These are phyloP conservation scores for Nyctibius bracteatus DNA, from an alignment of 2,113 vertebrate genomes.

Conservation along the genomic window DNA sequence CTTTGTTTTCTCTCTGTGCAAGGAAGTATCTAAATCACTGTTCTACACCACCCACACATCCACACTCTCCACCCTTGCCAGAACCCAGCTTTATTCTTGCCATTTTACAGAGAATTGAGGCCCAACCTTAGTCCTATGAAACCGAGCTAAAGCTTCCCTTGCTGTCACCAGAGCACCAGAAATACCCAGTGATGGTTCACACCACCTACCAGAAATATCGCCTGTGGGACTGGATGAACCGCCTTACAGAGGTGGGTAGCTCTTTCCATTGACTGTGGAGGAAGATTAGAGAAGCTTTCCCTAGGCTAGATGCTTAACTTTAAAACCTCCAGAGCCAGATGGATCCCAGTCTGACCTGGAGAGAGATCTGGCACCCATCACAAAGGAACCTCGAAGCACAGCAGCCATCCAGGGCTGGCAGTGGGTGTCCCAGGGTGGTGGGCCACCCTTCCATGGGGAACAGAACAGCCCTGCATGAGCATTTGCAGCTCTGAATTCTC, in stretches of 20 bases:
- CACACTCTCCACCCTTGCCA: neutral
- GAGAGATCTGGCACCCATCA: neutral
- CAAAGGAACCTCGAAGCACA: neutral
- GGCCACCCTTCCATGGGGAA: neutral
- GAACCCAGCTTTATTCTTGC: neutral
- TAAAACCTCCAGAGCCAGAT: neutral
- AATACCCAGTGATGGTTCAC: neutral
- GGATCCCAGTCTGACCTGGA: neutral
- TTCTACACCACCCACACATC: neutral
- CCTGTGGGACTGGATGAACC: neutral
- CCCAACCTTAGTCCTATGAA: neutral
- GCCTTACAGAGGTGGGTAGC: neutral
- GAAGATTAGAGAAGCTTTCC: neutral
- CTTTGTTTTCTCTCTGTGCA: neutral
- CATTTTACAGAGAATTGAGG: neutral
- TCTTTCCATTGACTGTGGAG: neutral
- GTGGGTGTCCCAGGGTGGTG: neutral
- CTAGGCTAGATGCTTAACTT: neutral
- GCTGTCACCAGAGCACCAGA: neutral
- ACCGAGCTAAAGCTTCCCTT: neutral
- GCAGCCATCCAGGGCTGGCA: neutral
- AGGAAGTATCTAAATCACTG: neutral
- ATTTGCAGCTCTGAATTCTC: neutral
- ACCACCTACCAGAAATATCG: accelerated
- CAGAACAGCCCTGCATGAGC: neutral